These are phyloP conservation scores for Pseudochaenichthys georgianus DNA, from an alignment of 2,797 vertebrate species.

Conservation along the genomic window DNA sequence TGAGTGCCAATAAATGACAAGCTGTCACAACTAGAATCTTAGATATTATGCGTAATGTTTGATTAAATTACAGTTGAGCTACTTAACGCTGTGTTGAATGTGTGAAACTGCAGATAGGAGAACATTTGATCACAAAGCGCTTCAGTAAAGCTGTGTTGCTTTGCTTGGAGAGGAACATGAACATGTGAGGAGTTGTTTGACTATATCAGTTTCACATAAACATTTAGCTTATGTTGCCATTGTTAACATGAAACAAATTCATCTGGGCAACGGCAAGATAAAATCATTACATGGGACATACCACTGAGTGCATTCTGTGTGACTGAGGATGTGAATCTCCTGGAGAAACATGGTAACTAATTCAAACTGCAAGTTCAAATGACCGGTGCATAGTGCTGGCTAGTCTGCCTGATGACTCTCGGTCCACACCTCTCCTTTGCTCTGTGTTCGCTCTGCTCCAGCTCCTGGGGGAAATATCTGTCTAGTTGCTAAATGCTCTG, in stretches of 20 bases:
- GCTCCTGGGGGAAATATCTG: no score
- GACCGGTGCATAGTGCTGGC: background rate
- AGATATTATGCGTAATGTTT: background rate
- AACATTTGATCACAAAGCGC: background rate
- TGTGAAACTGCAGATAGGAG: background rate
- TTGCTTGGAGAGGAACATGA: background rate
- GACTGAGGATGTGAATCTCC: background rate
- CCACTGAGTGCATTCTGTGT: background rate
- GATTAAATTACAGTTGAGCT: conserved; percentile 9
- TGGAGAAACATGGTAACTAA: background rate
- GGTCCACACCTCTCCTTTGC: background rate
- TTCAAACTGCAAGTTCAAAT: background rate
- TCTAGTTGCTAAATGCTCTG: background rate
- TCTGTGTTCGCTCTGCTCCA: background rate
- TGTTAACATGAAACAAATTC: conserved; percentile 4
- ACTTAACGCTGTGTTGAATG: background rate
- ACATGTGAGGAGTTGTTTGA: background rate
- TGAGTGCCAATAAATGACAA: conserved; percentile 6
- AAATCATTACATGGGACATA: conserved; percentile 3
- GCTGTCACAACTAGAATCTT: conserved; percentile 4
- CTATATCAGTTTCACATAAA: conserved; percentile 3
- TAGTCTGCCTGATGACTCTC: no score
- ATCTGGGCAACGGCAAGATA: background rate
- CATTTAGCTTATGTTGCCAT: background rate
- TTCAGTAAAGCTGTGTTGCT: background rate